Base-by-base conservation (phyloP, 2,113 vertebrate species). In the Lasiurus cinereus region DNA sequence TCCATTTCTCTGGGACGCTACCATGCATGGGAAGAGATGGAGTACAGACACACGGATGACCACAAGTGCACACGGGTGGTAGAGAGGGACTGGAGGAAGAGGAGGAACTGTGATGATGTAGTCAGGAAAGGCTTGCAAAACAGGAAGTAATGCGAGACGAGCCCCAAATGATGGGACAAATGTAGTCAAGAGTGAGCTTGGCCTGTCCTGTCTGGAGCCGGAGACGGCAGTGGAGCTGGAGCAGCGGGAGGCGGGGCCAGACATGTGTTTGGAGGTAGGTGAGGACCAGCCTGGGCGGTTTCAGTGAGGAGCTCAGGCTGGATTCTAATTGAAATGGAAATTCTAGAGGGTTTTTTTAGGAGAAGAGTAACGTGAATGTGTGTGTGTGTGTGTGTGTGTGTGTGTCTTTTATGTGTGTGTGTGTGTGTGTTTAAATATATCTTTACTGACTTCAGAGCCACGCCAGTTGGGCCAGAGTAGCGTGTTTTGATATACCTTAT, bases 191-290 rank as follows among this genome's bases (percentile, higher is more conserved):
- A 72, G 48, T 39, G 19, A 82, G 77, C 7, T 31, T n/a, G 15
- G 16, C 27, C 33, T 74, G 16, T 54, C 27, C 33, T 74, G 16
- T 62, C 24, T 59, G 29, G 19, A 64, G 6, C 31, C 24, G 2
- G 27, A 48, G 74, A 29, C 6, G 31, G 6, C 7, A 11, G 1
- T 8, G 4, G 13, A 74, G 9, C n/a, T 36, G 4, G 16, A 59
- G 21, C 8, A 12, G 24, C 5, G 13, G 19, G 27, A 50, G 24
- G n/a, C 29, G 74, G 62, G 69, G 31, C 31, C 14, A 5, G 9
- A 15, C 24, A 8, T 0, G 5, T 3, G 5, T 21, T 39, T 52
- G 48, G 46, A 36, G 29, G 39, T 9, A 62, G 15, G 9, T 0
- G 0, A 70, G 36, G 3, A 48, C 12, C 15, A 0, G 13, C 13